Percentiles rank a stretch among this genome's conserved stretches.
Conservation (phyloP, 2,797 vertebrate genomes). For the Rhinella marina region DNA sequence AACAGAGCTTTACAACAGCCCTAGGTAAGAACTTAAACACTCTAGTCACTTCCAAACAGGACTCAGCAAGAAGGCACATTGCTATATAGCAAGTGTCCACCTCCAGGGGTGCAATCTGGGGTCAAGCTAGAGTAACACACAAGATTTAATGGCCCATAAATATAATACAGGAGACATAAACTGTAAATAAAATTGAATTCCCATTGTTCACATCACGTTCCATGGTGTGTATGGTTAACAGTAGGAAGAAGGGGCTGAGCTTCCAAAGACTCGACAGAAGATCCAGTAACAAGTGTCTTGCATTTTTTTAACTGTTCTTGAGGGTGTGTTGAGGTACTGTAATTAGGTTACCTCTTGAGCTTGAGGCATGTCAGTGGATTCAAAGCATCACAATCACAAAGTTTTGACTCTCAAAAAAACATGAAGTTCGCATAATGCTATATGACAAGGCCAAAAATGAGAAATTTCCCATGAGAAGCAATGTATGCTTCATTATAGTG, state of each 20-base stretch:
- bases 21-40: slow-evolving; percentile 3
- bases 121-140: background rate
- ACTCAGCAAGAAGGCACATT: slow-evolving; percentile 8
- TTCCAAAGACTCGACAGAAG: background rate
- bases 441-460: background rate
- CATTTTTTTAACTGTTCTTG: slow-evolving; percentile 6
- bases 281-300: background rate
- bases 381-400: background rate
- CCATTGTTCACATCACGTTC: background rate
- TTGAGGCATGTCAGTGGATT: background rate
- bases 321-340: background rate
- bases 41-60: background rate
- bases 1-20: slow-evolving; percentile 31
- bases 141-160: background rate
- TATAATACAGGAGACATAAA: background rate
- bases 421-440: background rate
- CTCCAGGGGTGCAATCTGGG: background rate
- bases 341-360: background rate
- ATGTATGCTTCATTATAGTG: no score
- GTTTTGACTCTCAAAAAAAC: background rate
- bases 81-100: background rate
- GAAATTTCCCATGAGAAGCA: no score
- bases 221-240: background rate
- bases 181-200: background rate
- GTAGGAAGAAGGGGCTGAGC: background rate